These are phyloP conservation scores for Microctonus brassicae DNA, from an alignment of 2,888 invertebrate species.

Conservation along the genomic window DNA sequence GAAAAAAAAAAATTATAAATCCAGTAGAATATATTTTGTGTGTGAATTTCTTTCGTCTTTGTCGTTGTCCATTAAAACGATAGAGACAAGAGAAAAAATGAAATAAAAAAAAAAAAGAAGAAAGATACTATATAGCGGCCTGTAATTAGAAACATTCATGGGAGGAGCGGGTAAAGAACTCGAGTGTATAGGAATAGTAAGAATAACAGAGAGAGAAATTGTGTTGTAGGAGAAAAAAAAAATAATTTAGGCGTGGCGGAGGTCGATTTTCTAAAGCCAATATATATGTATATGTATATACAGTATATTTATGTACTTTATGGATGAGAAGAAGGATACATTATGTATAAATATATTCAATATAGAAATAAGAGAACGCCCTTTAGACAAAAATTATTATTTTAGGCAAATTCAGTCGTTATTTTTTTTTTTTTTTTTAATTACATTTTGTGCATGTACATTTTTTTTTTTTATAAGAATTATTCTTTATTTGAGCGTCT, in stretches of 20 bases:
- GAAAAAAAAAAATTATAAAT: too few species aligned
- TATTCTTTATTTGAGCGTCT: too few species aligned
- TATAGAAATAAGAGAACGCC: not conserved
- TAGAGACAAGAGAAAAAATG: too few species aligned
- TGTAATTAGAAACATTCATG: conserved; percentile 51
- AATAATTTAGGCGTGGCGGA: conserved; percentile 47
- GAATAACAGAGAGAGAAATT: conserved; percentile 43
- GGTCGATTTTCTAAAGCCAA: conserved; percentile 27
- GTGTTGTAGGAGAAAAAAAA: conserved; percentile 19
- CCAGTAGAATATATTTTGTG: too few species aligned
- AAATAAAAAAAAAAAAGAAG: conserved; percentile 11
- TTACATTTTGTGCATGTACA: too few species aligned
- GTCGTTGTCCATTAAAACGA: too few species aligned
- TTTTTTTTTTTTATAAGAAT: too few species aligned
- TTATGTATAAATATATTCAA: not conserved
- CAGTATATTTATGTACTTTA: conserved; percentile 1
- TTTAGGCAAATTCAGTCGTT: not conserved
- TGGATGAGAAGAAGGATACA: not conserved
- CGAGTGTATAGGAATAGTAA: conserved; percentile 35
- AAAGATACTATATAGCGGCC: conserved; percentile 39
- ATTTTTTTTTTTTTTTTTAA: conserved; percentile 35
- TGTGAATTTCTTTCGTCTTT: too few species aligned
- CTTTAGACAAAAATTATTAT: not conserved
- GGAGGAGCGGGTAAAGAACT: conserved; percentile 44
- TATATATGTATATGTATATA: conserved; percentile 29